Evolutionary conservation across 1,140 invertebrate genomes (phyloP).

Genomic region (Drosophila elegans): DNA sequence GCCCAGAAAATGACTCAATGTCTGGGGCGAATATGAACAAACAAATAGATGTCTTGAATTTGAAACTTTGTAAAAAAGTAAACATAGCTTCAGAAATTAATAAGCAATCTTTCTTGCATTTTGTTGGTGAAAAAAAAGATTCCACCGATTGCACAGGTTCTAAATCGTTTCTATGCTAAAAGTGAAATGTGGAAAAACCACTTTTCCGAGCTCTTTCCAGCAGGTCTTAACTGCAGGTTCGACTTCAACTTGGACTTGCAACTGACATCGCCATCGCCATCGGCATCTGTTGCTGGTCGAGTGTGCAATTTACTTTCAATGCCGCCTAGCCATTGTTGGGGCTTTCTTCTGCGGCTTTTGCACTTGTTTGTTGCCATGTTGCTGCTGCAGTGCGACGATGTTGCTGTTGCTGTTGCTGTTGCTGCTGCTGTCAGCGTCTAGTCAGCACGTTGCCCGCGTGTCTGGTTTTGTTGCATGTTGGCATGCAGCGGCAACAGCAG

Average conservation of each 20-base stretch:
- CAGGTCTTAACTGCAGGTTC: constrained; percentile 15
- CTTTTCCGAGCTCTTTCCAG: constrained; percentile 53
- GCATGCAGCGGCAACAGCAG: constrained; percentile 61
- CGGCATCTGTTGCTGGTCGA: constrained; percentile 33
- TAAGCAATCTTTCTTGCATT: background rate
- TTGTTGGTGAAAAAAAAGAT: constrained; percentile 1
- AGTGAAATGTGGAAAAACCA: constrained; percentile 76
- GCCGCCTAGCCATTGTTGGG: constrained; percentile 55
- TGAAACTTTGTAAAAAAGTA: constrained; percentile 3
- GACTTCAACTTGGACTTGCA: constrained; percentile 48
- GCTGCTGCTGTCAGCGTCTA: constrained; percentile 66
- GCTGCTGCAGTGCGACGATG: constrained; percentile 12
- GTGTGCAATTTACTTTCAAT: constrained; percentile 81
- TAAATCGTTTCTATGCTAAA: constrained; percentile 81
- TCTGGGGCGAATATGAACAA: constrained; percentile 10
- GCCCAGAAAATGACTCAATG: constrained; percentile 24
- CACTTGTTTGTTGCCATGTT: constrained; percentile 53
- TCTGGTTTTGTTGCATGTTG: constrained; percentile 80
- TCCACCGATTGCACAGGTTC: constrained; percentile 59
- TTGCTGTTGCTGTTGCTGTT: constrained; percentile 6
- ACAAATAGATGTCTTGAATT: constrained; percentile 7
- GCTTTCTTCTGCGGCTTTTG: constrained; percentile 63
- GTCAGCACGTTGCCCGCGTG: constrained; percentile 78
- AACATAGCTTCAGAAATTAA: background rate
- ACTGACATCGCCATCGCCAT: constrained; percentile 17